Evolutionary conservation across 1,140 invertebrate species (phyloP), one percentile per base, ranked within the genome.

Genomic region (Zaprionus tsacasi): DNA sequence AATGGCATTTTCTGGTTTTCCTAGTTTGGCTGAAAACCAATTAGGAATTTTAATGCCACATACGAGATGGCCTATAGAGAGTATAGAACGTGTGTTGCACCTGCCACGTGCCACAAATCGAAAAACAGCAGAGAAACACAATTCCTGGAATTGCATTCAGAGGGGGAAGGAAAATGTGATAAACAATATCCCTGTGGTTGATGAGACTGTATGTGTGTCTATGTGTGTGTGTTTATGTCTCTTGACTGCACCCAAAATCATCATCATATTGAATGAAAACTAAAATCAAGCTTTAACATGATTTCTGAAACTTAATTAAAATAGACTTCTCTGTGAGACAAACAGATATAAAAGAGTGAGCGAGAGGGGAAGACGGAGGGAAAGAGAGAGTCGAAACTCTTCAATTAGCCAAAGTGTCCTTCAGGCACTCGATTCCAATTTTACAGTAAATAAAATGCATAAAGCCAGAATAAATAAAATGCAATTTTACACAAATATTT

Each of bases 21-120:
- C 4, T 40, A 21, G 10, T 38, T 21, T 54, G 40, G 30, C 48
- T 38, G 45, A 68, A 68, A 67, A 52, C 36, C 56, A 72, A 72
- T 59, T 72, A 71, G 33, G 33, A 36, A 48, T 33, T 43, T 43
- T 56, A 27, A 15, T 65, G 60, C 13, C 60, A 57, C 38, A 35
- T 35, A 6, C 33, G 10, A 35, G 33, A 6, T 7, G 6, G 33
- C 1, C 10, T 35, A 10, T 35, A 8, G 0, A 30, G 27, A 30
- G 33, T 35, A 35, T 4, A 8, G 33, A 6, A 8, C 33, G 33
- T 35, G 30, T 30, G 36, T 12, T 52, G 43, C 61, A 52, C 40
- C 11, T 11, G 11, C 30, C 12, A 63, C 38, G 40, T 45, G 40
- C 40, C 40, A 15, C 15, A 17, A 21, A 21, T 21, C 35, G 38